These are phyloP conservation scores for Volucella inanis DNA, from an alignment of 2,888 invertebrate genomes.

Conservation along the genomic window DNA sequence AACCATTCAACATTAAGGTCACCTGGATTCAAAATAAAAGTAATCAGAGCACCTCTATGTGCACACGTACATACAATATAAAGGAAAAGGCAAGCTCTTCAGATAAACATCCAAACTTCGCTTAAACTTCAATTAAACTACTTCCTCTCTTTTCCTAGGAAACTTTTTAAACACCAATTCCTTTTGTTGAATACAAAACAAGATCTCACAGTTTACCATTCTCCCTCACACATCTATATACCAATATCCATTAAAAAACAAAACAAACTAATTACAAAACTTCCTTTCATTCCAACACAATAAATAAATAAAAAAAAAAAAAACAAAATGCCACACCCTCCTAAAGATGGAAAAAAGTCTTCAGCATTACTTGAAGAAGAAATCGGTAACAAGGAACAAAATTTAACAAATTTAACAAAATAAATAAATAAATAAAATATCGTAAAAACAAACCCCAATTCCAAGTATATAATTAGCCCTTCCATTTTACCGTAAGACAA, in stretches of 20 bases:
- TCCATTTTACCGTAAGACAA: slow-evolving; percentile 12
- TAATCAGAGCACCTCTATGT: no score
- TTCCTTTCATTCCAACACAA: slow-evolving; percentile 2
- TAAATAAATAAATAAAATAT: slow-evolving; percentile 30
- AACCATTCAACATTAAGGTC: no score
- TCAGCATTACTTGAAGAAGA: slow-evolving; percentile 70
- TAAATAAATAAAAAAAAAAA: background rate
- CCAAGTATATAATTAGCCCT: slow-evolving; percentile 13
- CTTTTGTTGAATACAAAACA: background rate
- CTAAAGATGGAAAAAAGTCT: slow-evolving; percentile 69
- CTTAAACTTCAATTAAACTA: no score
- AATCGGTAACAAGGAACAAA: slow-evolving; percentile 68
- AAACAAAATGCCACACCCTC: slow-evolving; percentile 13
- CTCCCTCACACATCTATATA: slow-evolving; percentile 2
- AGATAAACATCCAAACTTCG: no score
- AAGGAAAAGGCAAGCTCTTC: no score
- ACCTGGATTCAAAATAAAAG: no score
- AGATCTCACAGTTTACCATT: background rate
- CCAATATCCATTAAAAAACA: slow-evolving; percentile 13
- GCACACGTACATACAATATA: no score
- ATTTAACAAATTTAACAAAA: background rate
- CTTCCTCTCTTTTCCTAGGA: no score
- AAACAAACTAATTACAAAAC: slow-evolving; percentile 34
- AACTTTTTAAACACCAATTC: no score
- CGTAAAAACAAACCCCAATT: background rate